Conservation (phyloP, 2,113 vertebrate genomes). For the Pygoscelis adeliae region DNA sequence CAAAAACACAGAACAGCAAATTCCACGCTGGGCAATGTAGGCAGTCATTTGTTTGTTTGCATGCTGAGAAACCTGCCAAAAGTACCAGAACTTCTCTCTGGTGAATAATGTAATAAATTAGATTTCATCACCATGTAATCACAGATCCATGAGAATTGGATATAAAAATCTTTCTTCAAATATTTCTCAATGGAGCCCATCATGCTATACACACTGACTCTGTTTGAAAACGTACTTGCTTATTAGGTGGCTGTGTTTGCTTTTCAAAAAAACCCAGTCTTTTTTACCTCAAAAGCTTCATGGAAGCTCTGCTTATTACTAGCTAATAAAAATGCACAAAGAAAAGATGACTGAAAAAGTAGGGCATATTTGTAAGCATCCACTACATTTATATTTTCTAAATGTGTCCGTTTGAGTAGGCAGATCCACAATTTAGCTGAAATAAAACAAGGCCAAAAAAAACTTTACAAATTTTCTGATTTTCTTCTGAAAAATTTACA, state of each 20-base stretch:
- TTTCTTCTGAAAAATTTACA: neutral
- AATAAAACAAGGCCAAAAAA: neutral
- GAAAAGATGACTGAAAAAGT: neutral
- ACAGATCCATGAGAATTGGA: neutral
- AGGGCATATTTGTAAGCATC: neutral
- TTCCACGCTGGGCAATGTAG: neutral
- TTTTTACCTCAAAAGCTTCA: neutral
- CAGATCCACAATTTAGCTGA: neutral
- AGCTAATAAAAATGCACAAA: slow-evolving; percentile 19
- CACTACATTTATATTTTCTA: neutral
- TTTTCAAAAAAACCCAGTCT: neutral
- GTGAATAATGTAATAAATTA: slow-evolving; percentile 60
- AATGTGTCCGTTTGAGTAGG: neutral
- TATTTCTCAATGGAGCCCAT: neutral
- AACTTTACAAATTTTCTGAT: neutral
- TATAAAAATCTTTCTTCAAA: slow-evolving; percentile 19
- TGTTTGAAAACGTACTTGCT: neutral
- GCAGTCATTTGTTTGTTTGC: slow-evolving; percentile 44
- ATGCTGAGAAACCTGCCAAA: slow-evolving; percentile 45
- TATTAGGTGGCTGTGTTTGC: neutral
- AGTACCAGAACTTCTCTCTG: slow-evolving; percentile 12
- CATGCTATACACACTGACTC: neutral
- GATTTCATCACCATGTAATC: slow-evolving; percentile 19
- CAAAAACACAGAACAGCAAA: slow-evolving; percentile 21
- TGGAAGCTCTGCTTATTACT: neutral